These are phyloP conservation scores for Rhorus exstirpatorius DNA, from an alignment of 2,888 invertebrate species.

Conservation along the genomic window DNA sequence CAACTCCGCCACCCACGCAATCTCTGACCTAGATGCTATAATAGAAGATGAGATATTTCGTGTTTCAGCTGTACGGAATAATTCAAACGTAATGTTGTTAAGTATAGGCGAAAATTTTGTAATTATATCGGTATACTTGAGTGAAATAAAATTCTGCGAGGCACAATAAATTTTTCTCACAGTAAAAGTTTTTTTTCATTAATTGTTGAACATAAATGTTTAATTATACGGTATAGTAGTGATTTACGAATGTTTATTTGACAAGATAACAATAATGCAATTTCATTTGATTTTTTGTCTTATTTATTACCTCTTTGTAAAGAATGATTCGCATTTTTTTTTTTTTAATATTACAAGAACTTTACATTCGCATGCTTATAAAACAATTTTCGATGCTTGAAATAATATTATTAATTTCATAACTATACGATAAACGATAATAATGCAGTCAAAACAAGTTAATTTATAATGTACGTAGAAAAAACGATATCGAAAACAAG, in stretches of 20 bases:
- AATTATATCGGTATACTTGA: too few species aligned
- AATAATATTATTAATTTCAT: background rate
- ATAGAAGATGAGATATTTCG: slow-evolving; percentile 53
- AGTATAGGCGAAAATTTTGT: slow-evolving; percentile 4
- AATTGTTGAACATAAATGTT: too few species aligned
- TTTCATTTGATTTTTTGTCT: too few species aligned
- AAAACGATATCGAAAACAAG: slow-evolving; percentile 30
- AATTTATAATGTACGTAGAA: slow-evolving; percentile 6
- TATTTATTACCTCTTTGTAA: too few species aligned
- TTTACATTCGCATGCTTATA: too few species aligned
- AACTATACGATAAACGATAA: background rate
- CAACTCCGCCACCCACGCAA: slow-evolving; percentile 63
- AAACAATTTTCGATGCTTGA: background rate
- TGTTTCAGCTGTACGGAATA: slow-evolving; percentile 9
- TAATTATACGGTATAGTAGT: too few species aligned
- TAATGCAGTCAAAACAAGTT: slow-evolving; percentile 22
- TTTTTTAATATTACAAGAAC: too few species aligned
- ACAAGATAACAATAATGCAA: too few species aligned
- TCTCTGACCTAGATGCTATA: slow-evolving; percentile 51
- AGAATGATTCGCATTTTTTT: too few species aligned
- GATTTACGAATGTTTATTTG: too few species aligned
- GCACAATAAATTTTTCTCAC: too few species aligned
- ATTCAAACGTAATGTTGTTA: slow-evolving; percentile 35
- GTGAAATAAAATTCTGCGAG: background rate
- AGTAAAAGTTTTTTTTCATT: too few species aligned